These are phyloP conservation scores for Polypterus bichir DNA, from an alignment of 2,113 vertebrate genomes.

Conservation along the genomic window DNA sequence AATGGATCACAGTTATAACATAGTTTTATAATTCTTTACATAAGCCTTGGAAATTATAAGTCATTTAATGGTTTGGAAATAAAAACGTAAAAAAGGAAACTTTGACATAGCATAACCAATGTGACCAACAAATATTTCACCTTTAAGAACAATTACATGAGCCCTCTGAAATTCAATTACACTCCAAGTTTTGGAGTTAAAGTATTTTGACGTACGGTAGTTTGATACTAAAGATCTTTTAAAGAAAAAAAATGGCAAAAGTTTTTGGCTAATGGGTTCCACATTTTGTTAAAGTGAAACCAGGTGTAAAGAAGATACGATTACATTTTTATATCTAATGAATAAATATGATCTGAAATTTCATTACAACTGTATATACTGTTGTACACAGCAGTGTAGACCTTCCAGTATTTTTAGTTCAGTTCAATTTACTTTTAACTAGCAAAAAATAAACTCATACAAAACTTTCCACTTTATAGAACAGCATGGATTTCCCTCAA, in stretches of 20 bases:
- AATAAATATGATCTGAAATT: slow-evolving; percentile 2
- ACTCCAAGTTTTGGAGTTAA: background rate
- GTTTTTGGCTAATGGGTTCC: background rate
- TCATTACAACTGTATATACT: slow-evolving; percentile 8
- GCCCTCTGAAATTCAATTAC: slow-evolving; percentile 1
- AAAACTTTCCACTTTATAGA: too few species aligned
- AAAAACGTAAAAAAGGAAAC: background rate
- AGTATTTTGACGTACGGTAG: slow-evolving; percentile 2
- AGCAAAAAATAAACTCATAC: too few species aligned
- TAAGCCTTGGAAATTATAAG: slow-evolving; percentile 1
- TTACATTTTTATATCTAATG: slow-evolving; percentile 1
- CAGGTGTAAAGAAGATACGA: background rate
- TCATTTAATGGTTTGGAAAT: slow-evolving; percentile 4
- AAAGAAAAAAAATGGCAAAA: background rate
- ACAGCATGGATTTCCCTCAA: too few species aligned
- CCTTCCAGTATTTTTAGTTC: background rate
- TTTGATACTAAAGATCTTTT: slow-evolving; percentile 1
- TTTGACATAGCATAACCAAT: background rate
- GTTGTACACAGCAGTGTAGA: background rate
- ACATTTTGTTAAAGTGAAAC: background rate
- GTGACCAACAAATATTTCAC: background rate
- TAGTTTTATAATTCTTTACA: background rate
- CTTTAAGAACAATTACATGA: background rate
- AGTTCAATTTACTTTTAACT: too few species aligned
- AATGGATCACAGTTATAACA: background rate